These are phyloP conservation scores for Cairina moschata DNA, from an alignment of 2,113 vertebrate genomes.

Conservation along the genomic window DNA sequence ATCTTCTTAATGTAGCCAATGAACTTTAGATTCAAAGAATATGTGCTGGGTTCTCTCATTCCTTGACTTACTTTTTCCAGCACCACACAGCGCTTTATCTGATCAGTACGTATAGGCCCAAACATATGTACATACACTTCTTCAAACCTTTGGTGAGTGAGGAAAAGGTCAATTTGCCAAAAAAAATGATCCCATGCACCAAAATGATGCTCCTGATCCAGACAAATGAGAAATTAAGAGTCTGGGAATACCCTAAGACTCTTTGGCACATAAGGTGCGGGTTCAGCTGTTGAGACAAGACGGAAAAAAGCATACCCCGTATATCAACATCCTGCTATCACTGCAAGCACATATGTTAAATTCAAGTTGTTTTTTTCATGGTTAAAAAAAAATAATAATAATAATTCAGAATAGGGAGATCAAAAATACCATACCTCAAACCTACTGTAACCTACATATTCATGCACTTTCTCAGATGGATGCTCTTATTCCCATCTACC, in stretches of 20 bases:
- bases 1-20: slow-evolving; percentile 8
- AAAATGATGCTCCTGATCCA: background rate
- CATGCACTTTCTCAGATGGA: background rate
- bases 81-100: background rate
- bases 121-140: background rate
- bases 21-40: background rate
- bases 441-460: slow-evolving; percentile 1
- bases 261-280: background rate
- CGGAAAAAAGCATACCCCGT: background rate
- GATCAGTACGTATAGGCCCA: background rate
- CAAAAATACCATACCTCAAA: slow-evolving; percentile 14
- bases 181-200: background rate
- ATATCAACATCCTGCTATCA: background rate
- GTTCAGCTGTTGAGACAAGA: background rate
- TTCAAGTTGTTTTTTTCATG: background rate
- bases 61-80: background rate
- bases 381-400: background rate
- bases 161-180: background rate
- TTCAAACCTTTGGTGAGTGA: background rate
- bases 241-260: background rate
- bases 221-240: background rate
- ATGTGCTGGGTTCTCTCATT: background rate
- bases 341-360: background rate
- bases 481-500: background rate
- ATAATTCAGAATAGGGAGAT: background rate